Conservation (phyloP, 2,113 vertebrate genomes). For the Oncorhynchus mykiss region DNA sequence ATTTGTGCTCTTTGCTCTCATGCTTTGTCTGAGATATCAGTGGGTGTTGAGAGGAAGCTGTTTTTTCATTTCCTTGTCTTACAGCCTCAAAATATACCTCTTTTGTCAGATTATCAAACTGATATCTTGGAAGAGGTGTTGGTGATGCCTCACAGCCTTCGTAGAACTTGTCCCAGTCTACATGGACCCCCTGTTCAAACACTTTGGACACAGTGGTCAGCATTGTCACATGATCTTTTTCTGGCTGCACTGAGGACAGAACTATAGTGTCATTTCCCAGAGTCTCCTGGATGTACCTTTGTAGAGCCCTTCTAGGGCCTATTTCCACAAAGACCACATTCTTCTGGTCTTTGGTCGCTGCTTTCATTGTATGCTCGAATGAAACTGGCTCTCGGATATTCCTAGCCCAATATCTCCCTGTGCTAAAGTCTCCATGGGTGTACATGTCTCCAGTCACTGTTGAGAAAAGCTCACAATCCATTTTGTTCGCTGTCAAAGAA, state of each 20-base stretch:
- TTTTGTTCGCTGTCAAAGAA: constrained; percentile 52
- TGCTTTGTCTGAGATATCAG: constrained; percentile 59
- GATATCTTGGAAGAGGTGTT: constrained; percentile 75
- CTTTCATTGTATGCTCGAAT: constrained; percentile 75
- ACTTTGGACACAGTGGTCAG: constrained; percentile 69
- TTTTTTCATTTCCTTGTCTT: constrained; percentile 50
- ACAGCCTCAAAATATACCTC: constrained; percentile 65
- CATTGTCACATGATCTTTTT: constrained; percentile 70
- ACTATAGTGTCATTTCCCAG: constrained; percentile 72
- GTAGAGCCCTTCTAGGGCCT: constrained; percentile 76
- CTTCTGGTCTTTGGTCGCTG: constrained; percentile 50
- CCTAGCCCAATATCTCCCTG: constrained; percentile 80
- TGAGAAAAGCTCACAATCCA: constrained; percentile 76
- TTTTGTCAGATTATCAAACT: constrained; percentile 77
- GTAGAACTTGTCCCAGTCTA: constrained; percentile 79
- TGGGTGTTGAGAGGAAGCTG: constrained; percentile 42
- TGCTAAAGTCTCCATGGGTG: constrained; percentile 71
- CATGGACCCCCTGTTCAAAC: constrained; percentile 78
- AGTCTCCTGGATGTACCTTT: constrained; percentile 80
- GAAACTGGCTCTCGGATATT: constrained; percentile 81
- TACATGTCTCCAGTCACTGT: constrained; percentile 74
- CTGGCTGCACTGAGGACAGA: constrained; percentile 71
- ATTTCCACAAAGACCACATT: constrained; percentile 83
- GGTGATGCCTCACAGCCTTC: constrained; percentile 71
- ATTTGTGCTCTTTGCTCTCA: constrained; percentile 60